phyloP scores from a whole-genome alignment of 2,797 vertebrate genomes.

The Natrix natrix region DNA sequence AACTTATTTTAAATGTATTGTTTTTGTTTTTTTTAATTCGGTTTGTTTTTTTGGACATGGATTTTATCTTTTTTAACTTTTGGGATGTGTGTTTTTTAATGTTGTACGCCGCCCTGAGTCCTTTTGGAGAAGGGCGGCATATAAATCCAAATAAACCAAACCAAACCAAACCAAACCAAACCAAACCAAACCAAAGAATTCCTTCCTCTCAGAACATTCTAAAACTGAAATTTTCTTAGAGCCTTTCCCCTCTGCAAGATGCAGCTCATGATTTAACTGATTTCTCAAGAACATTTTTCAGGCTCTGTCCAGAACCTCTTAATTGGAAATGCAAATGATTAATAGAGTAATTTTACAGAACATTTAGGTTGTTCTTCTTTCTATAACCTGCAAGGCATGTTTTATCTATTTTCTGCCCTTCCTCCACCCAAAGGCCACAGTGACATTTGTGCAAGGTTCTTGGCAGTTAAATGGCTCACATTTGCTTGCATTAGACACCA shows the following conservation, averaged over 20 bases:
- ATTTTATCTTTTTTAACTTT: too few species aligned
- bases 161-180: too few species aligned
- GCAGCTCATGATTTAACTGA: background rate
- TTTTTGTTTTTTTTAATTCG: too few species aligned
- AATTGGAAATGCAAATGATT: background rate
- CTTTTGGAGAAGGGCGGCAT: too few species aligned
- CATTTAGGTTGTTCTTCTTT: background rate
- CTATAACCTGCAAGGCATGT: background rate
- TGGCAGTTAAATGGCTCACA: background rate
- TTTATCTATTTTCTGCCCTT: background rate
- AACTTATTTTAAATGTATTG: too few species aligned
- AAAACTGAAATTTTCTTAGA: background rate
- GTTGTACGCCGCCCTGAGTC: too few species aligned
- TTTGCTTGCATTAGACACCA: background rate
- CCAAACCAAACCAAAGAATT: background rate
- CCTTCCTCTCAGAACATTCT: background rate
- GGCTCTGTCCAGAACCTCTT: background rate
- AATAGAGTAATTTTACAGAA: background rate
- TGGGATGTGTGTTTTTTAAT: too few species aligned
- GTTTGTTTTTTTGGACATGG: too few species aligned
- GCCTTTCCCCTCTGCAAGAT: background rate
- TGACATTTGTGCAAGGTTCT: background rate
- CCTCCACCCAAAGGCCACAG: background rate
- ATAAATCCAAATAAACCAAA: too few species aligned
- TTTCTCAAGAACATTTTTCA: background rate